A percentile compares a stretch with the other conserved stretches of the same genome.
Conservation (phyloP, 2,113 vertebrate species). For the Cavia aperea region DNA sequence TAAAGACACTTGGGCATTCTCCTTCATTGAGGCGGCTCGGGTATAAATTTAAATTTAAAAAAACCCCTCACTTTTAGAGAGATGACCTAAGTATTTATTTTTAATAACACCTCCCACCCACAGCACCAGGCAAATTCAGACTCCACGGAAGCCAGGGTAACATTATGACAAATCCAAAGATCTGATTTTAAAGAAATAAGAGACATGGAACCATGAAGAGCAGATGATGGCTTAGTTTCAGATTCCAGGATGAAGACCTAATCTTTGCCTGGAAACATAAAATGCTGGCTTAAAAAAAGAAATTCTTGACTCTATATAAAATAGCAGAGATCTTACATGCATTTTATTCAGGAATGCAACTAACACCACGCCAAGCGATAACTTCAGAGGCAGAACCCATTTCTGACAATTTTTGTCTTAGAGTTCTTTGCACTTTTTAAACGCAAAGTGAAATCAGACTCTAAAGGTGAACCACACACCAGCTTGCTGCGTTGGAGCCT, state of each 20-base stretch:
- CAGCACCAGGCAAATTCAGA: constrained; percentile 1
- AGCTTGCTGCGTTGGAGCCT: neutral
- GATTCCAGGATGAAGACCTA: neutral
- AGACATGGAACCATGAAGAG: neutral
- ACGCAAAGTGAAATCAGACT: neutral
- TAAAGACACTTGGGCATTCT: neutral
- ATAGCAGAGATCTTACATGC: neutral
- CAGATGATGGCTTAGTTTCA: neutral
- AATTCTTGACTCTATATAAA: neutral
- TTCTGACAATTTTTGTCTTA: neutral
- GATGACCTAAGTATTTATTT: neutral
- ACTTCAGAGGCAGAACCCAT: neutral
- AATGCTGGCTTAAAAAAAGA: neutral
- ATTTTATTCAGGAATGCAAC: neutral
- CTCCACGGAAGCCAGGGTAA: neutral
- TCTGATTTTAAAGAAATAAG: neutral
- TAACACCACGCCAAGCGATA: neutral
- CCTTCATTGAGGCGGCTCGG: neutral
- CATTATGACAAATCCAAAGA: neutral
- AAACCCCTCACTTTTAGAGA: constrained; percentile 39
- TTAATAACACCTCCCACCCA: neutral
- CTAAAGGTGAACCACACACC: neutral
- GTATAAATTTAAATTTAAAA: constrained; percentile 23
- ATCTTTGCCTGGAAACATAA: neutral
- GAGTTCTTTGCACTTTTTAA: neutral